Conservation (phyloP, 2,888 invertebrate genomes). For the Tipula unca region DNA sequence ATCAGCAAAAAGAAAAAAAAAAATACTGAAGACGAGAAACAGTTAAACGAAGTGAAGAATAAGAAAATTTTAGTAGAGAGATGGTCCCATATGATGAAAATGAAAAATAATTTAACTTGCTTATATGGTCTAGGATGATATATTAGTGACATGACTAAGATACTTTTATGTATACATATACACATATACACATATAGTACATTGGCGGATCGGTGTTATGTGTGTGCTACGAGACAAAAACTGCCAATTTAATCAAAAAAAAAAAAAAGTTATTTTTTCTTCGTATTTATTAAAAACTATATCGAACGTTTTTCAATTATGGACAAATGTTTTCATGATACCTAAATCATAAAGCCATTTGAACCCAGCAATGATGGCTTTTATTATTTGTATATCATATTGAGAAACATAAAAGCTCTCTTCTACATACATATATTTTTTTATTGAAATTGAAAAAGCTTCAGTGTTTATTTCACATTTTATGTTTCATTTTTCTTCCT, state of each 20-base stretch:
- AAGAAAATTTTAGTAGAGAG: neutral
- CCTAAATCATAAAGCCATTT: neutral
- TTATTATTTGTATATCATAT: neutral
- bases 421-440: too few relatives aligned
- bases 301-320: neutral
- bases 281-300: neutral
- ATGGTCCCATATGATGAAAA: neutral
- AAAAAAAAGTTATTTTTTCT: neutral
- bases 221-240: neutral
- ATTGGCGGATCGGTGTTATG: neutral
- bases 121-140: neutral
- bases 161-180: neutral
- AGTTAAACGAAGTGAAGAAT: neutral
- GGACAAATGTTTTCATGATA: neutral
- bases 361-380: neutral
- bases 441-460: neutral
- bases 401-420: neutral
- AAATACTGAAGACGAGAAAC: neutral
- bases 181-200: neutral
- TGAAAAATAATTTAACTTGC: neutral
- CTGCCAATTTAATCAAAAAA: neutral
- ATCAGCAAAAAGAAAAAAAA: neutral
- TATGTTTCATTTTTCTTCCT: neutral
- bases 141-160: neutral
- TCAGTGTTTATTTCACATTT: neutral